Conservation (phyloP, 2,888 invertebrate species). For the Cabera pusaria region DNA sequence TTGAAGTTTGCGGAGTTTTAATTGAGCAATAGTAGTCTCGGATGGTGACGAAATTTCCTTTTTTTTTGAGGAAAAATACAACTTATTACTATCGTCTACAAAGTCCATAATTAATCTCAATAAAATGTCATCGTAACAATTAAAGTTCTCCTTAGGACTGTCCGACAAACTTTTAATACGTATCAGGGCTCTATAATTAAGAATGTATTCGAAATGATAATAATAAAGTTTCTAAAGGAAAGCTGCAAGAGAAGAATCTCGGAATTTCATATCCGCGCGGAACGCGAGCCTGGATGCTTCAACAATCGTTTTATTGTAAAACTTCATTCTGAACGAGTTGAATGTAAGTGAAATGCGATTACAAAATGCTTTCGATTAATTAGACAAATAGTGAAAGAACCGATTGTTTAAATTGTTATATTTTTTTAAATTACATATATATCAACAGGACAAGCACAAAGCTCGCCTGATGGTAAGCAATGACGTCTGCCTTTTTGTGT, state of each 20-base stretch:
- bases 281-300: conserved; percentile 43
- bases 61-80: neutral
- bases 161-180: conserved; percentile 55
- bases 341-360: conserved; percentile 7
- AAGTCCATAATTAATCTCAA: conserved; percentile 16
- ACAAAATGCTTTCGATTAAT: conserved; percentile 1
- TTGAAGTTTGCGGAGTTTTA: conserved; percentile 13
- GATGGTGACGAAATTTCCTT: conserved; percentile 1
- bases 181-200: conserved; percentile 53
- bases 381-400: no score
- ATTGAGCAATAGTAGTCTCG: conserved; percentile 4
- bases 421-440: no score
- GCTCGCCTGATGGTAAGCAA: no score
- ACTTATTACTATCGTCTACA: conserved; percentile 2
- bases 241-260: conserved; percentile 32
- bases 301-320: conserved; percentile 42
- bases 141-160: conserved; percentile 32
- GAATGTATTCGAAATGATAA: conserved; percentile 56
- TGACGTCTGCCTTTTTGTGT: no score
- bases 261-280: conserved; percentile 55
- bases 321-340: conserved; percentile 37
- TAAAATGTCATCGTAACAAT: conserved; percentile 21
- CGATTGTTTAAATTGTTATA: no score
- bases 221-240: conserved; percentile 50
- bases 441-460: no score